Evolutionary conservation across 2,797 vertebrate genomes (phyloP).

Genomic region (Sciurus carolinensis): DNA sequence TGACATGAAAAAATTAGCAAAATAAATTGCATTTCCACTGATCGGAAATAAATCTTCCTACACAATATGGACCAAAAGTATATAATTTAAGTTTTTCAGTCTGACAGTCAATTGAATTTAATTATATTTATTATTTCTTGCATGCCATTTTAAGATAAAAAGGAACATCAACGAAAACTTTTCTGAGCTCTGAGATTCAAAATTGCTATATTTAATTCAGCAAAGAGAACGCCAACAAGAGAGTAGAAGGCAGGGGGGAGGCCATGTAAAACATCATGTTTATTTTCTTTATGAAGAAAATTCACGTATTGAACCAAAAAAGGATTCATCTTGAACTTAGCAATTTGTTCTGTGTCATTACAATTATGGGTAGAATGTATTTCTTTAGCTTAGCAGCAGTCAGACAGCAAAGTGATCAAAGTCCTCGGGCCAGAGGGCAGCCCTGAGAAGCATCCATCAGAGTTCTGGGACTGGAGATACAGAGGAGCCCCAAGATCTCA

Average conservation of each 20-base stretch:
- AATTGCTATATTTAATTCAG: not conserved
- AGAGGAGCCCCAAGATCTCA: not conserved
- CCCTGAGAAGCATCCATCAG: not conserved
- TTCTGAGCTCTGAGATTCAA: not conserved
- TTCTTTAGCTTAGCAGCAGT: not conserved
- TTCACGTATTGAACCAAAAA: not conserved
- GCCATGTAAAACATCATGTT: not conserved
- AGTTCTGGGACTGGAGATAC: not conserved
- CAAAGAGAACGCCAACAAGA: not conserved
- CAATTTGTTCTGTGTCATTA: not conserved
- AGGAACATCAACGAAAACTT: not conserved
- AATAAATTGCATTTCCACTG: slow-evolving; percentile 14
- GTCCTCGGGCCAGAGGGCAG: not conserved
- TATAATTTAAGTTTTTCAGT: not conserved
- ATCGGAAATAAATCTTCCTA: not conserved
- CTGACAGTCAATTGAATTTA: not conserved
- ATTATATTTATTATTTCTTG: not conserved
- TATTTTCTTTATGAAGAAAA: not conserved
- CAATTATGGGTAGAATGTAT: not conserved
- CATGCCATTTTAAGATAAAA: not conserved
- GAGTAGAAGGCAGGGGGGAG: not conserved
- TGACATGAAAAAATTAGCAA: not conserved
- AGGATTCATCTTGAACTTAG: not conserved
- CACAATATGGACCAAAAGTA: not conserved
- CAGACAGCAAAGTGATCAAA: not conserved